A percentile compares a stretch with the other conserved stretches of the same genome.
Evolutionary conservation across 2,797 vertebrate species (phyloP).

Genomic region (Anguilla pacifica): DNA sequence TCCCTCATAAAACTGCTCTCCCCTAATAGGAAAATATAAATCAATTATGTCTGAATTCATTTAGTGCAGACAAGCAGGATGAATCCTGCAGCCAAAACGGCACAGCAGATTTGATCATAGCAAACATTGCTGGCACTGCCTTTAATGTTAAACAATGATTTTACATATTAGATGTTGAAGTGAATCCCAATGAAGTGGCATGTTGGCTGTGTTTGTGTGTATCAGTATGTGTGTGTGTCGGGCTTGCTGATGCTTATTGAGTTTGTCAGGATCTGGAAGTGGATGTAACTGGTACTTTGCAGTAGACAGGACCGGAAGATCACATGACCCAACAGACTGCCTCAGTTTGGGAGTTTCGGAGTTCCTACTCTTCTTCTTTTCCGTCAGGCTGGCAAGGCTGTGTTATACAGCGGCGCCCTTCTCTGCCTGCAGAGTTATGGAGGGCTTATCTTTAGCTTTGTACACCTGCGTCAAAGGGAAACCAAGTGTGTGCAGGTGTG

Average conservation of each 20-base stretch:
- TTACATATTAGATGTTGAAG: conserved; percentile 34
- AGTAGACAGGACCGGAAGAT: conserved; percentile 3
- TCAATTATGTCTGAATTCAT: conserved; percentile 50
- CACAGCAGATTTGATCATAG: conserved; percentile 47
- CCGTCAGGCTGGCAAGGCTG: background rate
- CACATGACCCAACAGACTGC: background rate
- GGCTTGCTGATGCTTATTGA: conserved; percentile 55
- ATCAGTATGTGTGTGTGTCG: conserved; percentile 38
- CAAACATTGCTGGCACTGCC: conserved; percentile 36
- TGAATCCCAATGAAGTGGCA: conserved; percentile 34
- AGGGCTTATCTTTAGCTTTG: conserved; percentile 48
- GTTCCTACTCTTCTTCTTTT: background rate
- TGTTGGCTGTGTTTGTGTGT: background rate
- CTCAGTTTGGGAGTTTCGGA: conserved; percentile 4
- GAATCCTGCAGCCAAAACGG: conserved; percentile 33
- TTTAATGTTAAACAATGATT: conserved; percentile 35
- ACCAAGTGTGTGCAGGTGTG: background rate
- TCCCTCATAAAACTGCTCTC: conserved; percentile 48
- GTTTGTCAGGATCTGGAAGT: conserved; percentile 47
- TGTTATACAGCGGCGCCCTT: background rate
- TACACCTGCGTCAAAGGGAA: conserved; percentile 39
- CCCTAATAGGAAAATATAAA: conserved; percentile 55
- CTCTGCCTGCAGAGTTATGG: conserved; percentile 22
- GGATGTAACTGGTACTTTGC: conserved; percentile 26
- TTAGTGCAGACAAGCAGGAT: conserved; percentile 36